phyloP scores from a whole-genome alignment of 2,113 vertebrate genomes.

The Eonycteris spelaea region DNA sequence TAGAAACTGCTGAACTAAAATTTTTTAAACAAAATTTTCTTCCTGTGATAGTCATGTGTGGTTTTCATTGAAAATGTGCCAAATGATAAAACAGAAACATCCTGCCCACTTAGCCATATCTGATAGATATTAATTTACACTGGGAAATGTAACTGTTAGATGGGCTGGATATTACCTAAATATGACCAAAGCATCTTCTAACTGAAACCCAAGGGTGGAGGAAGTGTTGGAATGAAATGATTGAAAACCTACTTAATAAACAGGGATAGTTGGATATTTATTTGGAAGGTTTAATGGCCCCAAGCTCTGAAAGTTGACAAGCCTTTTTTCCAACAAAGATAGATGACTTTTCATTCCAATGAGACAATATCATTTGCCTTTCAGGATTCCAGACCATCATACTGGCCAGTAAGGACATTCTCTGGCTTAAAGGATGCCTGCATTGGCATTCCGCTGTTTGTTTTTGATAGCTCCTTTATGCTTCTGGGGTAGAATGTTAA shows the following conservation, averaged over 20 bases:
- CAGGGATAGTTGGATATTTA: background rate
- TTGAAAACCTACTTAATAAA: background rate
- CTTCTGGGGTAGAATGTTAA: background rate
- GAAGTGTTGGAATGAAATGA: background rate
- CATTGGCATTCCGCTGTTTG: background rate
- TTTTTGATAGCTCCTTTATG: background rate
- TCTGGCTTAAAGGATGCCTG: background rate
- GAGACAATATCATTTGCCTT: background rate
- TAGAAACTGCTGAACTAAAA: background rate
- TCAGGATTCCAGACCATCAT: background rate
- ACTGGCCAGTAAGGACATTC: background rate
- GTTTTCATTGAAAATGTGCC: slow-evolving; percentile 29
- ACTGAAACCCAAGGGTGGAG: background rate
- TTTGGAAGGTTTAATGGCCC: too few species aligned
- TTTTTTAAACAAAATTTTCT: background rate
- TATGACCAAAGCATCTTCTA: background rate
- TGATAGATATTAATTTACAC: background rate
- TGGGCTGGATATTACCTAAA: background rate
- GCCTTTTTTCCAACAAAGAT: background rate
- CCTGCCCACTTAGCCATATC: background rate
- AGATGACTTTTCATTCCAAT: background rate
- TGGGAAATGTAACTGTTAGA: background rate
- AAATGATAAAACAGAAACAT: slow-evolving; percentile 17
- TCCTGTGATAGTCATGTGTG: background rate
- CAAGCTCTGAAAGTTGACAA: background rate